Evolutionary conservation across 2,113 vertebrate species (phyloP).

Genomic region (Madoqua kirkii): DNA sequence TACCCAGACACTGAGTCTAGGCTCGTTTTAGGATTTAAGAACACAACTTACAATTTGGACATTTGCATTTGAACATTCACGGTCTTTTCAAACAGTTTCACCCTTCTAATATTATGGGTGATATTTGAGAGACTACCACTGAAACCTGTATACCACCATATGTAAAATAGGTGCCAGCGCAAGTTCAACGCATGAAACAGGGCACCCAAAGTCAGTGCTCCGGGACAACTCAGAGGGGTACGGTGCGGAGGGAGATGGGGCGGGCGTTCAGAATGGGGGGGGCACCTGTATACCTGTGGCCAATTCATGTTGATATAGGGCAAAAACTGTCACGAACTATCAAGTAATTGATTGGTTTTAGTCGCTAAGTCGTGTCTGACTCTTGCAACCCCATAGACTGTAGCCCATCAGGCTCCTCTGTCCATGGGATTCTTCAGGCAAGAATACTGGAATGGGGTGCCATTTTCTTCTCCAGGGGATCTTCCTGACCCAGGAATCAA

Average conservation of each 20-base stretch:
- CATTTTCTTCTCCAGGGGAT: not conserved
- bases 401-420: not conserved
- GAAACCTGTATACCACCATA: not conserved
- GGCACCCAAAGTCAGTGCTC: not conserved
- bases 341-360: not conserved
- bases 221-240: not conserved
- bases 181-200: not conserved
- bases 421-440: not conserved
- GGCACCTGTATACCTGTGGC: not conserved
- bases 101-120: not conserved
- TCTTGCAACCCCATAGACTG: not conserved
- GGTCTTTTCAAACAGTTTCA: not conserved
- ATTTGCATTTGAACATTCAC: not conserved
- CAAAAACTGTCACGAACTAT: not conserved
- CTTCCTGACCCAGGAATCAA: not conserved
- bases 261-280: accelerated
- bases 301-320: not conserved
- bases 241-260: not conserved
- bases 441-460: not conserved
- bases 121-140: not conserved
- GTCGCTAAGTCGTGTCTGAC: accelerated
- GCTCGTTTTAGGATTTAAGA: not conserved
- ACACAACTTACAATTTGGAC: not conserved
- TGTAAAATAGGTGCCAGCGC: not conserved
- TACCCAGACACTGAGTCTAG: not conserved